phyloP scores from a whole-genome alignment of 2,888 invertebrate species.

The Drosophila acutilabella region DNA sequence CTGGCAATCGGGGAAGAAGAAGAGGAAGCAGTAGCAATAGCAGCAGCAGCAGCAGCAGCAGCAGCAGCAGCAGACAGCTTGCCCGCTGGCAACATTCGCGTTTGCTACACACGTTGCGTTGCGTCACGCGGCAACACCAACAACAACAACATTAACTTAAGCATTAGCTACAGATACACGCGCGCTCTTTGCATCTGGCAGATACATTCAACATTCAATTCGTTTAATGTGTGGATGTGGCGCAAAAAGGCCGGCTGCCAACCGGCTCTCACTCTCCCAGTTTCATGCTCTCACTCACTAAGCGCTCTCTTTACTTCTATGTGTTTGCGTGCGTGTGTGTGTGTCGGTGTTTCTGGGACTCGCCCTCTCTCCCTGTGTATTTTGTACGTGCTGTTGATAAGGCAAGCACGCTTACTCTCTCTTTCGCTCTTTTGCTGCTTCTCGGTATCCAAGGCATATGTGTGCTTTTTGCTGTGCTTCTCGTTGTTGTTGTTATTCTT shows the following conservation, averaged over 20 bases:
- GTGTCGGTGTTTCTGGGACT: not conserved
- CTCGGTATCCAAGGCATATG: constrained; percentile 58
- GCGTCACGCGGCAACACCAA: constrained; percentile 67
- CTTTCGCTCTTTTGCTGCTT: constrained; percentile 19
- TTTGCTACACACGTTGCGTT: constrained; percentile 70
- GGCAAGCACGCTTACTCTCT: constrained; percentile 30
- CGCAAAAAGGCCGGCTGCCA: constrained; percentile 70
- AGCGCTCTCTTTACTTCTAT: constrained; percentile 1
- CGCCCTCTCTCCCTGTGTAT: constrained; percentile 14
- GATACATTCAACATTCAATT: constrained; percentile 54
- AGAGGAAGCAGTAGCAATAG: constrained; percentile 10
- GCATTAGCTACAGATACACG: constrained; percentile 16
- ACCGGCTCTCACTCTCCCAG: constrained; percentile 34
- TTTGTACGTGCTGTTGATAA: constrained; percentile 32
- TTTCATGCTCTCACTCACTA: constrained; percentile 11
- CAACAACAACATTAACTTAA: constrained; percentile 8
- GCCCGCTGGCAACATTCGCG: constrained; percentile 47
- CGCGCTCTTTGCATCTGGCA: constrained; percentile 48
- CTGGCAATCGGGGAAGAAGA: constrained; percentile 54
- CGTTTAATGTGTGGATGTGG: constrained; percentile 49
- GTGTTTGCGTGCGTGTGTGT: not conserved
- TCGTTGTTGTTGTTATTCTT: constrained; percentile 15
- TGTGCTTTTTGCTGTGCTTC: constrained; percentile 15
- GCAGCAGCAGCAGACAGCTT: constrained; percentile 57
- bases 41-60: not conserved